Conservation (phyloP, 2,113 vertebrate genomes). For the Gila orcuttii region DNA sequence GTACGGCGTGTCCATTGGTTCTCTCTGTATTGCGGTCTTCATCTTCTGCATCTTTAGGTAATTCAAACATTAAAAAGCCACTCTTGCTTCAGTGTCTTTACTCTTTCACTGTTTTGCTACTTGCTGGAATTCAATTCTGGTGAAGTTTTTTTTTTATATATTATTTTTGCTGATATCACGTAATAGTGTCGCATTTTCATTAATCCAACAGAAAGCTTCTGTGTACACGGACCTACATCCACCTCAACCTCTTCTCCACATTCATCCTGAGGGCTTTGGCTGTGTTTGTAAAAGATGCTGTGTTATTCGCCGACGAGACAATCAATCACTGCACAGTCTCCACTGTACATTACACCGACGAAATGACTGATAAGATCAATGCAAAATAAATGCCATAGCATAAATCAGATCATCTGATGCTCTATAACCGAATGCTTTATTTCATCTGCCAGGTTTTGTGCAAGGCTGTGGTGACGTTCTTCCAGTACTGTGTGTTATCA, state of each 20-base stretch:
- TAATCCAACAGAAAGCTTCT: conserved; percentile 70
- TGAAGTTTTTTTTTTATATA: neutral
- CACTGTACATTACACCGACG: conserved; percentile 59
- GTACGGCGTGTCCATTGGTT: conserved; percentile 68
- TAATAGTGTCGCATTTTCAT: neutral
- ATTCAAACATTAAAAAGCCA: neutral
- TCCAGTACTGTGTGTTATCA: conserved; percentile 84
- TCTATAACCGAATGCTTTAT: neutral
- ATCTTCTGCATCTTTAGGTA: conserved; percentile 61
- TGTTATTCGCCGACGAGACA: conserved; percentile 71
- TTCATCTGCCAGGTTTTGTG: conserved; percentile 74
- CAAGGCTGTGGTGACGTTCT: conserved; percentile 81
- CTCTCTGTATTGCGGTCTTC: conserved; percentile 45
- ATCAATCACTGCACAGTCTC: conserved; percentile 73
- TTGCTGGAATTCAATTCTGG: neutral
- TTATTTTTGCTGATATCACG: neutral
- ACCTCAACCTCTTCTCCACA: conserved; percentile 77
- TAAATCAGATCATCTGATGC: neutral
- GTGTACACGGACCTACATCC: conserved; percentile 78
- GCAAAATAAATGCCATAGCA: neutral
- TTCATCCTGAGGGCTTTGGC: conserved; percentile 68
- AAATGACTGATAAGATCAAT: neutral
- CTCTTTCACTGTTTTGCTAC: neutral
- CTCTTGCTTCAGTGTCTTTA: neutral
- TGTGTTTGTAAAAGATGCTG: conserved; percentile 71